Percentiles rank a stretch among this genome's conserved stretches.
These are phyloP conservation scores for Metopolophium dirhodum DNA, from an alignment of 1,140 invertebrate species.

Conservation along the genomic window DNA sequence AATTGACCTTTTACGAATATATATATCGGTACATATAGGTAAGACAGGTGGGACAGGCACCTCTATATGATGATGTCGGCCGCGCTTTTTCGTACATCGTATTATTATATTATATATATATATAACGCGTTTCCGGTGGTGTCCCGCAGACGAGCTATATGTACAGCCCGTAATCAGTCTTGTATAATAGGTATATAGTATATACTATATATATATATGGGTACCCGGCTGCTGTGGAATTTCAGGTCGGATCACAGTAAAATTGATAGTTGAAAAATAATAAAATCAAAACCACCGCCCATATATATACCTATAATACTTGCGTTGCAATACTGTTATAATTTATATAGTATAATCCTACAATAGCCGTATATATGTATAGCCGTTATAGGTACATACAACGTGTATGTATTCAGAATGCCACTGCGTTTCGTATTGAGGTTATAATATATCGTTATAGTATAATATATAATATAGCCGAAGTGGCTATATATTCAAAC, in stretches of 20 bases:
- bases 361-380: too few species aligned
- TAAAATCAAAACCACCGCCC: not conserved
- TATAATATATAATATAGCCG: too few species aligned
- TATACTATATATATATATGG: too few species aligned
- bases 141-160: not conserved
- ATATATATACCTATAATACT: not conserved
- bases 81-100: not conserved
- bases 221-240: not conserved
- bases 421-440: not conserved
- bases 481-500: too few species aligned
- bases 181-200: not conserved
- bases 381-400: not conserved
- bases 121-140: conserved; percentile 31
- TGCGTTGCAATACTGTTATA: not conserved
- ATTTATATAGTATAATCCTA: too few species aligned
- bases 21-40: not conserved
- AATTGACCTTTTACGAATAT: conserved; percentile 37
- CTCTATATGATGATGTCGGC: not conserved
- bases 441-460: too few species aligned
- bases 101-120: too few species aligned
- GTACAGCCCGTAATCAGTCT: conserved; percentile 6
- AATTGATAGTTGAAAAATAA: conserved; percentile 27
- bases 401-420: not conserved
- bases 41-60: not conserved
- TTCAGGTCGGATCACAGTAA: not conserved